Evolutionary conservation across 1,140 invertebrate genomes (phyloP).

Genomic region (Thaumetopoea pityocampa): DNA sequence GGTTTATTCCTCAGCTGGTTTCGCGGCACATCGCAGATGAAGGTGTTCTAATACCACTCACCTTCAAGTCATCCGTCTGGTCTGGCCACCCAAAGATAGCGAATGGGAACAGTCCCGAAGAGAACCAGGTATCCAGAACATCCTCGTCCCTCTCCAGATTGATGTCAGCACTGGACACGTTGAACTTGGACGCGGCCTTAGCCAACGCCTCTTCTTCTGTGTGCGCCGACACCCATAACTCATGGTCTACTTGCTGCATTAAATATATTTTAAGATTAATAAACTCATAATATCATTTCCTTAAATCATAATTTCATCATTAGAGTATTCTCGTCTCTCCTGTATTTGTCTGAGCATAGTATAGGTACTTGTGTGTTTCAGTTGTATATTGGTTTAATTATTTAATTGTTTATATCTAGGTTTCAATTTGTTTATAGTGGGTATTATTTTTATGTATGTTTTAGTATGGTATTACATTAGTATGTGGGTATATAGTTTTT

Average conservation of each 20-base stretch:
- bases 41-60: no score
- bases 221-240: constrained; percentile 94
- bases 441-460: no score
- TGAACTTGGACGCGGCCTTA: constrained; percentile 91
- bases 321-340: no score
- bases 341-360: no score
- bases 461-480: no score
- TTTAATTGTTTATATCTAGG: no score
- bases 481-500: no score
- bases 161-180: constrained; percentile 82
- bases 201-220: constrained; percentile 88
- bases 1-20: no score
- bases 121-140: constrained; percentile 99
- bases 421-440: no score
- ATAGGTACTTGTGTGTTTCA: no score
- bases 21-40: no score
- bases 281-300: neutral
- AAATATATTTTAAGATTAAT: neutral
- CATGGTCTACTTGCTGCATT: constrained; percentile 75
- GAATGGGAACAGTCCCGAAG: constrained; percentile 97
- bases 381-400: no score
- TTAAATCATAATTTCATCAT: neutral
- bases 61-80: constrained; percentile 77
- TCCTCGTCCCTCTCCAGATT: constrained; percentile 91
- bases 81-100: constrained; percentile 99